A percentile compares a stretch with the other conserved stretches of the same genome.
phyloP scores from a whole-genome alignment of 2,797 vertebrate genomes.

The Microctenopoma stevenorrisi region DNA sequence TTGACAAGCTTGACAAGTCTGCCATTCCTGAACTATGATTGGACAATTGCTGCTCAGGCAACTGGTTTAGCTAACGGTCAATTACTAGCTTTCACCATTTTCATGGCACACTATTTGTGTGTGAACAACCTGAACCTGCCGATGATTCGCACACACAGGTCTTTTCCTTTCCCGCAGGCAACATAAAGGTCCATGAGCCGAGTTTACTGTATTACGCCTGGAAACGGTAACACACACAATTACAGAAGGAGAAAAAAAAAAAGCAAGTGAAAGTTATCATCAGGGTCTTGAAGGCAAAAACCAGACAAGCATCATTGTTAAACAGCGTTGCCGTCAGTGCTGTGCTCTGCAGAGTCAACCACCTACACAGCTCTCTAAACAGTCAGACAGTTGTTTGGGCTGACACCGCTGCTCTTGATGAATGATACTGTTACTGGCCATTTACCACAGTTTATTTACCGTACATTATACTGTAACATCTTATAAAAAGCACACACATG shows the following conservation, averaged over 20 bases:
- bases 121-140: constrained; percentile 44
- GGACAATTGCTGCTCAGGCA: constrained; percentile 10
- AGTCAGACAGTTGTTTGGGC: constrained; percentile 43
- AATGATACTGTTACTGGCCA: constrained; percentile 55
- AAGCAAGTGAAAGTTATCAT: constrained; percentile 35
- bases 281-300: constrained; percentile 44
- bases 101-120: constrained; percentile 39
- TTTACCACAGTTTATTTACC: constrained; percentile 77
- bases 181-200: constrained; percentile 41
- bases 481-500: constrained; percentile 67
- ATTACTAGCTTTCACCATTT: constrained; percentile 46
- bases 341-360: constrained; percentile 43
- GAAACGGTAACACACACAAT: constrained; percentile 49
- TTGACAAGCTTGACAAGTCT: constrained; percentile 6
- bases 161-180: constrained; percentile 29
- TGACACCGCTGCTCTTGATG: constrained; percentile 39
- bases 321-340: constrained; percentile 45
- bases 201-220: constrained; percentile 41
- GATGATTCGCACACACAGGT: constrained; percentile 8
- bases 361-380: constrained; percentile 46
- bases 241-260: constrained; percentile 48
- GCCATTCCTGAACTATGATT: constrained; percentile 11
- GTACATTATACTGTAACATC: constrained; percentile 67
- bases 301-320: constrained; percentile 47
- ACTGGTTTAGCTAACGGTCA: constrained; percentile 22